Conservation (phyloP, 1,140 invertebrate genomes). For the Caenorhabditis tropicalis region DNA sequence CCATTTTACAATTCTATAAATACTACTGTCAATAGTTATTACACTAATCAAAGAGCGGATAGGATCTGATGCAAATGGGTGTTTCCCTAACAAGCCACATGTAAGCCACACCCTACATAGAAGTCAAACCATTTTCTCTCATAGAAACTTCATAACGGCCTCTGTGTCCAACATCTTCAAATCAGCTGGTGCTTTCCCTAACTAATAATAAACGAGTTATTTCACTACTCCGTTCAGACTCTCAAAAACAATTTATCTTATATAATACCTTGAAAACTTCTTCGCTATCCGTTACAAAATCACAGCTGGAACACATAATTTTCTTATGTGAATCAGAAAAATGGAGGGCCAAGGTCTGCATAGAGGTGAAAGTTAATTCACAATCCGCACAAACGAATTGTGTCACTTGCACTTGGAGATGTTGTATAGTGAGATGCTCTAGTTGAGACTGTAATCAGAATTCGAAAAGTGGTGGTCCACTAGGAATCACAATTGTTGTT, state of each 20-base stretch:
- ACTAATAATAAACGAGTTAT: no score
- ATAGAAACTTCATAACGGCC: no score
- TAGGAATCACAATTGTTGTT: not conserved
- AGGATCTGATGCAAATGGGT: no score
- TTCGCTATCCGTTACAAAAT: not conserved
- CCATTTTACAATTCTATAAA: no score
- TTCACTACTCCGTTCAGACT: no score
- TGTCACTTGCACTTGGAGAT: not conserved
- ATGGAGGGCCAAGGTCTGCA: not conserved
- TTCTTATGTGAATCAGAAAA: not conserved
- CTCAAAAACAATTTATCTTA: not conserved
- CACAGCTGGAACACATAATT: not conserved
- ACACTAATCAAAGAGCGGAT: no score
- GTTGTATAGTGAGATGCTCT: not conserved
- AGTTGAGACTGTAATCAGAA: not conserved
- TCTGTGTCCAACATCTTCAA: no score
- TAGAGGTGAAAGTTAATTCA: not conserved
- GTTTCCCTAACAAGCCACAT: no score
- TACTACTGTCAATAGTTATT: no score
- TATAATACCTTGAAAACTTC: not conserved
- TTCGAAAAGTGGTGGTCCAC: not conserved
- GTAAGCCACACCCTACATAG: no score
- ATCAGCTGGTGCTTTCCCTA: no score
- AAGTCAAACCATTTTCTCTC: no score
- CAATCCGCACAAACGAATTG: not conserved